Evolutionary conservation across 2,888 invertebrate genomes (phyloP).

Genomic region (Drosophila melanosoma): DNA sequence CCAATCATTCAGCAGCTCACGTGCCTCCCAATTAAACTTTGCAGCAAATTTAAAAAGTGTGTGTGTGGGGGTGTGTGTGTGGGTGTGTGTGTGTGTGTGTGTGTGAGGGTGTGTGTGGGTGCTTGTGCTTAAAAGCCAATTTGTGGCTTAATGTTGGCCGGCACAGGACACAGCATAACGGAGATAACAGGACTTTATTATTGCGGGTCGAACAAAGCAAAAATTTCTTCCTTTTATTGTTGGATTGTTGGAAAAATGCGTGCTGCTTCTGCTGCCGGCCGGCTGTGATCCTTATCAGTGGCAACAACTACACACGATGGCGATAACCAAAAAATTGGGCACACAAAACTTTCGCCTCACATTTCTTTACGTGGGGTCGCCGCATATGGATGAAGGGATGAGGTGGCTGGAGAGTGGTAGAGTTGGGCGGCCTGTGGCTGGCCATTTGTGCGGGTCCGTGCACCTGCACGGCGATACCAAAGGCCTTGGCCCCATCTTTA

Average conservation of each 20-base stretch:
- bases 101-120: not conserved
- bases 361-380: slow-evolving; percentile 8
- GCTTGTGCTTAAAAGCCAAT: slow-evolving; percentile 16
- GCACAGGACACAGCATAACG: not conserved
- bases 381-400: not conserved
- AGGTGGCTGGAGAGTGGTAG: not conserved
- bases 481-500: slow-evolving; percentile 48
- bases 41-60: slow-evolving; percentile 19
- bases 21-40: slow-evolving; percentile 46
- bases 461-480: slow-evolving; percentile 47
- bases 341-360: slow-evolving; percentile 56
- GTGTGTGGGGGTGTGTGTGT: not conserved
- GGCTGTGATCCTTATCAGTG: slow-evolving; percentile 52
- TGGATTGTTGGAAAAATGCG: slow-evolving; percentile 34
- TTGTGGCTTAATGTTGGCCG: slow-evolving; percentile 46
- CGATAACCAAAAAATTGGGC: slow-evolving; percentile 64
- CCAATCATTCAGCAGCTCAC: slow-evolving; percentile 28
- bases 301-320: slow-evolving; percentile 48
- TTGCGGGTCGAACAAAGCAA: slow-evolving; percentile 40
- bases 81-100: not conserved
- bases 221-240: slow-evolving; percentile 14
- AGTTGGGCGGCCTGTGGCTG: slow-evolving; percentile 18
- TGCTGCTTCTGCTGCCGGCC: slow-evolving; percentile 15
- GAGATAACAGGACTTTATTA: slow-evolving; percentile 4
- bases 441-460: slow-evolving; percentile 70